These are phyloP conservation scores for Gymnoscopelus braueri DNA, from an alignment of 2,797 vertebrate species.

Conservation along the genomic window DNA sequence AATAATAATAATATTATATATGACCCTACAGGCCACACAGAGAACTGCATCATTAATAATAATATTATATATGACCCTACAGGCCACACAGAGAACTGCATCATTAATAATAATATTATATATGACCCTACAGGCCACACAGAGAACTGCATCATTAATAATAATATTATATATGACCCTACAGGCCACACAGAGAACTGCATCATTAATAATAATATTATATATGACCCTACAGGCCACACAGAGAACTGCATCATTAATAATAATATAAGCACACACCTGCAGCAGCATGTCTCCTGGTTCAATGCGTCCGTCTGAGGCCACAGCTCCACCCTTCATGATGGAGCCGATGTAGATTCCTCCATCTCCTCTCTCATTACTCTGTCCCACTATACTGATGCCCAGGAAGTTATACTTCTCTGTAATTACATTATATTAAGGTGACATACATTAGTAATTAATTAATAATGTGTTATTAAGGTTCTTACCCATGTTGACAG, in stretches of 20 bases:
- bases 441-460: not conserved
- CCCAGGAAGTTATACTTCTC: conserved; percentile 92
- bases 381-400: conserved; percentile 94
- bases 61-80: conserved; percentile 71
- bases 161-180: conserved; percentile 72
- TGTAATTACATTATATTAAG: conserved; percentile 39
- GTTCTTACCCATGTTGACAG: no score
- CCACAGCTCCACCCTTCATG: conserved; percentile 92
- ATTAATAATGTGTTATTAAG: no score
- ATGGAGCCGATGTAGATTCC: conserved; percentile 94
- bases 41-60: no score
- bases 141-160: no score
- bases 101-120: not conserved
- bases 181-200: conserved; percentile 24
- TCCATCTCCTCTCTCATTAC: conserved; percentile 92
- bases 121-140: no score
- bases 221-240: no score
- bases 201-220: not conserved
- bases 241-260: no score
- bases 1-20: no score
- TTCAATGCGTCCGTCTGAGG: conserved; percentile 88
- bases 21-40: no score
- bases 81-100: conserved; percentile 19
- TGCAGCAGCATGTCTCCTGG: conserved; percentile 81
- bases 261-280: no score